Base-by-base conservation (phyloP, 2,113 vertebrate genomes). In the Pavo muticus region DNA sequence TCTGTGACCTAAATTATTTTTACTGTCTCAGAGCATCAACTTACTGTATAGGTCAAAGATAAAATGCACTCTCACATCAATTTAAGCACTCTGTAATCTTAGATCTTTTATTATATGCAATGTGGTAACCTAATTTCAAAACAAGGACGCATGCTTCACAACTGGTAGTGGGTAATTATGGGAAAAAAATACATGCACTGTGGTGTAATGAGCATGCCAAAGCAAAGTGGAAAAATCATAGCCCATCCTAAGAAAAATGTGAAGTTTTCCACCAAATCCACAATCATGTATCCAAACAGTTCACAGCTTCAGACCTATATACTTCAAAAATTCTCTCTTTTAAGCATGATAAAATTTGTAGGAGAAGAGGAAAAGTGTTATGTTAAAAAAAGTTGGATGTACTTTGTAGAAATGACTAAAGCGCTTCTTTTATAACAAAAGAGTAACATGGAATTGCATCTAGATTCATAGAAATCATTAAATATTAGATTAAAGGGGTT, bases 81-180 rank as follows among this genome's bases (percentile, higher is more conserved):
- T 82, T 95, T 81, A 61, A 72, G 11, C 15, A 54, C n/a, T 84
- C 35, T 76, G 12, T 40, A 88, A 89, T 93, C 92, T 95, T 75
- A 29, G 13, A 44, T 92, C 19, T 93, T 84, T 39, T 76, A 47
- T 86, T 88, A 50, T 14, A 24, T n/a, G 27, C 3, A 40, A 57
- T 72, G 35, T 48, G 48, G 59, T 95, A 75, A 57, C 3, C 6
- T 69, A 61, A 87, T 69, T 91, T 84, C 30, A 69, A 82, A 89
- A 68, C 18, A 75, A 90, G 83, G 42, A 64, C 10, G 18, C 70
- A 30, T 0, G 3, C 8, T 95, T 93, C 92, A 84, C 15, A 71
- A 75, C 18, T 78, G 17, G 15, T 61, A 57, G 35, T 14, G 35
- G 59, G 14, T 68, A 84, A 82, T 93, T 87, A 69, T 70, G 47